phyloP scores from a whole-genome alignment of 2,113 vertebrate species.

The Aegithalos caudatus region DNA sequence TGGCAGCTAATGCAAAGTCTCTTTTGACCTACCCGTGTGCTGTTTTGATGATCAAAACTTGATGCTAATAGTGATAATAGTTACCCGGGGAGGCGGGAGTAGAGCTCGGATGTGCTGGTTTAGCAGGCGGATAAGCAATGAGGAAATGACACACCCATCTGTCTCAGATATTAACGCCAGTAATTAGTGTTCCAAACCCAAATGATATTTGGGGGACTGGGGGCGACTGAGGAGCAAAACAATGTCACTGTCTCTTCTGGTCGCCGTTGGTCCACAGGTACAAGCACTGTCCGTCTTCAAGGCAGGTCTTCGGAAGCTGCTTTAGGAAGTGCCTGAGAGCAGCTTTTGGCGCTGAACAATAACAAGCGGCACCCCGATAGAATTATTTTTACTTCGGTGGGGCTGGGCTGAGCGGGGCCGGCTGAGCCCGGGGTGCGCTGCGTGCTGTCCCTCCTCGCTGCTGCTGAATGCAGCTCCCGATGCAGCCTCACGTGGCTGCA shows the following conservation, averaged over 20 bases:
- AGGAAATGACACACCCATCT: background rate
- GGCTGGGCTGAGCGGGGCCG: background rate
- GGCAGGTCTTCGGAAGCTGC: background rate
- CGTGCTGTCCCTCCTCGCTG: background rate
- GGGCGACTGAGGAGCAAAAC: background rate
- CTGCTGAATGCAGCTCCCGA: conserved; percentile 41
- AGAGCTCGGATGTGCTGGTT: background rate
- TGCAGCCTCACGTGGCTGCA: conserved; percentile 65
- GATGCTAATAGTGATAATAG: background rate
- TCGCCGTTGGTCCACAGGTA: background rate
- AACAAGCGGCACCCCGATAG: background rate
- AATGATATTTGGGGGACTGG: too few species aligned
- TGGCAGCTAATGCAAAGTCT: background rate
- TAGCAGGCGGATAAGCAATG: background rate
- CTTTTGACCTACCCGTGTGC: background rate
- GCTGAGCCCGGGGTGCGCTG: conserved; percentile 5
- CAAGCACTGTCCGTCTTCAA: background rate
- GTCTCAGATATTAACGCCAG: background rate
- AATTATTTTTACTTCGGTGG: background rate
- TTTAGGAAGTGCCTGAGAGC: background rate
- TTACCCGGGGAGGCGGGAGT: background rate
- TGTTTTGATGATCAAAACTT: background rate
- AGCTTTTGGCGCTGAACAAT: background rate
- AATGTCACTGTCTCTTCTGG: background rate
- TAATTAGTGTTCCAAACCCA: background rate